Evolutionary conservation across 35 echinoderm and acorn worm genomes (phyloP), one percentile per base, ranked within the genome.

Genomic region (Lytechinus pictus): DNA sequence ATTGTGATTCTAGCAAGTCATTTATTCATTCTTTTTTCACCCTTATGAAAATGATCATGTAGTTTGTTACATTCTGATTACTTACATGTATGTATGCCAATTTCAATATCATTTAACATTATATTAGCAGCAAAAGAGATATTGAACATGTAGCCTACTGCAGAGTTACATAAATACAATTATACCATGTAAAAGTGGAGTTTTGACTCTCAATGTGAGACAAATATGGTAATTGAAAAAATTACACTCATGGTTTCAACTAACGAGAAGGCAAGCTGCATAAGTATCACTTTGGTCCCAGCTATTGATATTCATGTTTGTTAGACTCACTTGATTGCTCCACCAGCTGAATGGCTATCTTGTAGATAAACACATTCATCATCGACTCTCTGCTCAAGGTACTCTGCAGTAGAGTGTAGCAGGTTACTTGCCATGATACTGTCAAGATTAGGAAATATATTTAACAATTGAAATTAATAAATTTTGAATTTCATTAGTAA

Each of bases 401-500:
- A 99, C 72, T 98, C 98, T 19, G 79, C 91, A 21, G 96, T 99
- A 52, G 98, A 99, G 79, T 96, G 95, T 53, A 99, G 96, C 8
- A 99, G 89, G 54, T 95, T 97, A 44, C 94, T 99, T 51, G 98
- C 98, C 98, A 99, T 99, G 28, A 99, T 97, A 91, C 98, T 99
- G 92, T 91, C 14, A n/a, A n/a, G 27, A 27, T 90, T 90, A 12
- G 52, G 88, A 55, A 55, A 93, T 53, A 93, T 14, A 11, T 8
- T 52, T 14, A 27, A 89, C 0, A 89, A 52, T 89, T 6, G 57
- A 60, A n/a, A n/a, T n/a, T 3, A 3, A 1, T 44, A 44, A 44
- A 44, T 44, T 44, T 44, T 44, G 33, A 1, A 44, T 44, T 44
- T 44, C 2, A 44, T 44, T 44, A 44, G 33, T 44, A 44, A 44